Evolutionary conservation across 2,888 invertebrate genomes (phyloP).

Genomic region (Trissonchulus latispiculum): DNA sequence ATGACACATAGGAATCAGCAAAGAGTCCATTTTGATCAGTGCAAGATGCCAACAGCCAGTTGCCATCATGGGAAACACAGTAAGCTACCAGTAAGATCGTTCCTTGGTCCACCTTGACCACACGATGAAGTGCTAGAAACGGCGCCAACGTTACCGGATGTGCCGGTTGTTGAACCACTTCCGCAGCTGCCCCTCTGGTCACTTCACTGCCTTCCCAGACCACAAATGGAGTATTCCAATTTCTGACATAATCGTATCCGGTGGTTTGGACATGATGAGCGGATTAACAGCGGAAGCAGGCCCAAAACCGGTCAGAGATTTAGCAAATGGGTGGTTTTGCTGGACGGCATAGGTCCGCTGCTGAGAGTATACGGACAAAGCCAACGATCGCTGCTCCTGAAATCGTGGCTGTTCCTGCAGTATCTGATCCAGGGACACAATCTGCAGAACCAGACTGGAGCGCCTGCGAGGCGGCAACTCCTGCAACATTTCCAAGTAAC

Average conservation of each 20-base stretch:
- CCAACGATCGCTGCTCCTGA: slow-evolving; percentile 53
- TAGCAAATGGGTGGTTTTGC: slow-evolving; percentile 16
- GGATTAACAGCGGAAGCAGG: slow-evolving; percentile 51
- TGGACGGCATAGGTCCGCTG: slow-evolving; percentile 60
- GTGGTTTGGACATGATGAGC: neutral
- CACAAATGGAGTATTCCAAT: slow-evolving; percentile 12
- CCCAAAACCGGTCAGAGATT: slow-evolving; percentile 84
- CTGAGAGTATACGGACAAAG: slow-evolving; percentile 86
- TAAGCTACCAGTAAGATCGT: slow-evolving; percentile 86
- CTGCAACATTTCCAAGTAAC: slow-evolving; percentile 66
- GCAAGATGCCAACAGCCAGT: slow-evolving; percentile 83
- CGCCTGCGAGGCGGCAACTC: slow-evolving; percentile 65
- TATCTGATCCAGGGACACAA: slow-evolving; percentile 46
- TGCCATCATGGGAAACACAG: slow-evolving; percentile 94
- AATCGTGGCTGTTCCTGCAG: slow-evolving; percentile 27
- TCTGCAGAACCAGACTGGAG: slow-evolving; percentile 70
- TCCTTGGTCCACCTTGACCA: too few species aligned
- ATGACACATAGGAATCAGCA: slow-evolving; percentile 83
- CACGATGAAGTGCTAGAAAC: neutral
- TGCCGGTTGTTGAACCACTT: too few species aligned
- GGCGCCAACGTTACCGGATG: neutral
- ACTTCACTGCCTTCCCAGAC: neutral
- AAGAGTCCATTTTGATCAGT: slow-evolving; percentile 91
- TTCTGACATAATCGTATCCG: neutral
- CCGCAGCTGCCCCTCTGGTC: too few species aligned